Percentiles rank a stretch among this genome's conserved stretches.
Evolutionary conservation across 1,140 invertebrate genomes (phyloP).

Genomic region (Spodoptera frugiperda): DNA sequence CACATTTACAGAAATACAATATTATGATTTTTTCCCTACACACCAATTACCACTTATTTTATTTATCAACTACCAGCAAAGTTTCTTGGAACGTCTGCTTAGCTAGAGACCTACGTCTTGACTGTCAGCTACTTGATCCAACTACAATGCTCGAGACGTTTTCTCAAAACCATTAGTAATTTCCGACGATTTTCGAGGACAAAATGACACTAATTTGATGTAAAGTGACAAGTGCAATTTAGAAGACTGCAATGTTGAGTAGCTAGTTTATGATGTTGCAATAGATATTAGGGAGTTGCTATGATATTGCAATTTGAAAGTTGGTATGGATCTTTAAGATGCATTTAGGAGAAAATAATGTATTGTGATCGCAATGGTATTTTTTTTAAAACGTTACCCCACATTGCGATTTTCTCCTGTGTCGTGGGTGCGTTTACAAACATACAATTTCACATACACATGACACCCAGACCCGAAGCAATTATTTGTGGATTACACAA

Average conservation of each 20-base stretch:
- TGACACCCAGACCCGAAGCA: no score
- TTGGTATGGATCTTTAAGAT: background rate
- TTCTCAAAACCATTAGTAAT: constrained; percentile 16
- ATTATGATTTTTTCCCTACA: no score
- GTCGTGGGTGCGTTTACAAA: no score
- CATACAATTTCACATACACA: no score
- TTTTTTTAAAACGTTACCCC: no score
- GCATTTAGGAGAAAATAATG: no score
- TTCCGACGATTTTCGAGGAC: constrained; percentile 14
- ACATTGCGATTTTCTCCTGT: no score
- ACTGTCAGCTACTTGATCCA: background rate
- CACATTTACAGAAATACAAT: no score
- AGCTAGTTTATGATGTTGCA: constrained; percentile 11
- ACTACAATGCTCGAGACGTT: background rate
- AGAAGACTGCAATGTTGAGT: background rate
- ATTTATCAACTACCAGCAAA: background rate
- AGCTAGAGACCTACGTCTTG: background rate
- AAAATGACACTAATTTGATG: constrained; percentile 7
- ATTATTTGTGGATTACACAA: no score
- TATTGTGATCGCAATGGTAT: no score
- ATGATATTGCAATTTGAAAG: background rate
- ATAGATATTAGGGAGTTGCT: background rate
- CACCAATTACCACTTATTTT: background rate
- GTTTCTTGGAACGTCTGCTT: background rate
- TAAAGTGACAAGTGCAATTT: constrained; percentile 32